Percentiles rank a stretch among this genome's conserved stretches.
Conservation (phyloP, 2,888 invertebrate genomes). For the Euzophera pinguis region DNA sequence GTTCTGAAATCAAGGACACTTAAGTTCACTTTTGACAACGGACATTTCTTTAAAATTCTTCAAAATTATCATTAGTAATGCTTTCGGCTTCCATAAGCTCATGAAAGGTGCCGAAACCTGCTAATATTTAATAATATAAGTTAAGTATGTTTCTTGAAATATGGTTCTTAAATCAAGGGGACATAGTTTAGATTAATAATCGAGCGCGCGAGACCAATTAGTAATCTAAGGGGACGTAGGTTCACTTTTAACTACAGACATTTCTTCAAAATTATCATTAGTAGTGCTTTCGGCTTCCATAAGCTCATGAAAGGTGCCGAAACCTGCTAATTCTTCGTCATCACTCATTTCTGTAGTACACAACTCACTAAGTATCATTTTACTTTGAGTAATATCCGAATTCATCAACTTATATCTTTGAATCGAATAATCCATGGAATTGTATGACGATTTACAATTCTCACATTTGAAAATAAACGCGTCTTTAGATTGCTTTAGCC, state of each 20-base stretch:
- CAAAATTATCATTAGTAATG: conserved; percentile 39
- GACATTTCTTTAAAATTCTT: conserved; percentile 27
- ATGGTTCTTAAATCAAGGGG: no score
- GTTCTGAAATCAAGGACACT: no score
- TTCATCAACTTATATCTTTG: conserved; percentile 41
- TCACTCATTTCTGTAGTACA: conserved; percentile 66
- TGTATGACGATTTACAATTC: conserved; percentile 39
- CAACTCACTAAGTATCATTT: conserved; percentile 58
- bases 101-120: conserved; percentile 34
- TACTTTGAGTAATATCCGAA: conserved; percentile 34
- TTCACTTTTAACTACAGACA: conserved; percentile 37
- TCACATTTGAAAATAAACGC: conserved; percentile 51
- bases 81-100: conserved; percentile 48
- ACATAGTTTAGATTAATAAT: not conserved
- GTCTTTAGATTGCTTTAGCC: conserved; percentile 41
- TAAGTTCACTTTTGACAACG: conserved; percentile 40
- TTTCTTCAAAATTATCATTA: conserved; percentile 31
- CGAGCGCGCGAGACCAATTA: no score
- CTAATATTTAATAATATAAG: no score
- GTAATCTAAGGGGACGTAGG: conserved; percentile 33
- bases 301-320: conserved; percentile 35
- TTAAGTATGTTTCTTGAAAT: no score
- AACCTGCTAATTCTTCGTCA: conserved; percentile 35
- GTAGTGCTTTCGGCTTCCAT: conserved; percentile 54
- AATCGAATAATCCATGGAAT: conserved; percentile 47